Evolutionary conservation across 2,113 vertebrate species (phyloP), one percentile per base, ranked within the genome.

Genomic region (Addax nasomaculatus): DNA sequence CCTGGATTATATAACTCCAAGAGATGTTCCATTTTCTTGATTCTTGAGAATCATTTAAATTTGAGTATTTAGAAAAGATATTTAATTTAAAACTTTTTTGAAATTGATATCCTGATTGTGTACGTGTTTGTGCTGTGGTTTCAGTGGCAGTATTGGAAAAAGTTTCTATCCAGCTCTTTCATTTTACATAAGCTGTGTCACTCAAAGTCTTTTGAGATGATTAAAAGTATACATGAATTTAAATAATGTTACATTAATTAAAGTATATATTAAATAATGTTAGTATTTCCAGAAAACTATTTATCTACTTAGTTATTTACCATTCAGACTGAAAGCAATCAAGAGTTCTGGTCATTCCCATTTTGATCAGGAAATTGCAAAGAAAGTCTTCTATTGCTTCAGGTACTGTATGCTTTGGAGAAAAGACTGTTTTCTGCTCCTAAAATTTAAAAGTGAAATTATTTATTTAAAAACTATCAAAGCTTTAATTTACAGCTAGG

Each of bases 261-360:
- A 81, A 86, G 15, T 43, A 4, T 29, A 55, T 33, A 43, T 62
- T 80, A 67, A 95, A 94, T 49, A 83, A 27, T 92, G 4, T 85
- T 85, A 94, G 27, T 47, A 96, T 86, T 89, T 85, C n/a, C 36
- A 70, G 23, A 86, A 2, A 89, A 89, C 9, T 62, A 76, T 64
- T 87, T 87, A 83, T 62, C 6, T 7, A 83, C 30, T 70, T 25
- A 95, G 90, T 27, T 81, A 13, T 90, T 98, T 99, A 99, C 99
- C 99, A 99, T 99, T 99, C 99, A 1, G 98, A 99, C 53, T 99
- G 99, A 97, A 99, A 99, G 98, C 99, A 99, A 80, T 99, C 97
- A 11, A 99, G 98, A 6, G 99, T 99, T 97, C 99, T 99, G 45
- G 92, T 98, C 99, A 99, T 99, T 58, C 98, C 99, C 99, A 99